phyloP scores from a whole-genome alignment of 2,888 invertebrate species.

The Lasioglossum marginatum region DNA sequence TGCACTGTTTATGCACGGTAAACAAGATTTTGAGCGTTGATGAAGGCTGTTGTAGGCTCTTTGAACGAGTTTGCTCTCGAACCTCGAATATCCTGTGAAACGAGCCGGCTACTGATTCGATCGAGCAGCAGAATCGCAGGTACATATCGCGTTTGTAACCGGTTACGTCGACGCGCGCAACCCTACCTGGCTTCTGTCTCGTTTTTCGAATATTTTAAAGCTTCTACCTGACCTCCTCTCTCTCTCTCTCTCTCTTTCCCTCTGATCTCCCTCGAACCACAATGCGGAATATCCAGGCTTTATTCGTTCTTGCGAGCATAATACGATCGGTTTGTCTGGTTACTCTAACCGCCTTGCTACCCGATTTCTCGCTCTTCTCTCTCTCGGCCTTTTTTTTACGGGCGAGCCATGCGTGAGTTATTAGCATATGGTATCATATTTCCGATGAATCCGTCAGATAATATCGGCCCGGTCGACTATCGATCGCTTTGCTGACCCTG shows the following conservation, averaged over 20 bases:
- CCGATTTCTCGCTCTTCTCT: slow-evolving; percentile 34
- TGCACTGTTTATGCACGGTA: slow-evolving; percentile 20
- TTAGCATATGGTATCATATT: slow-evolving; percentile 82
- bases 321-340: slow-evolving; percentile 73
- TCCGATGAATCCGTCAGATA: slow-evolving; percentile 79
- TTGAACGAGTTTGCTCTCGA: slow-evolving; percentile 75
- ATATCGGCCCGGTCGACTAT: slow-evolving; percentile 61
- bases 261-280: slow-evolving; percentile 32
- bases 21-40: slow-evolving; percentile 53
- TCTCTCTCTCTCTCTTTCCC: slow-evolving; percentile 10
- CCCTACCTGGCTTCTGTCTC: slow-evolving; percentile 64
- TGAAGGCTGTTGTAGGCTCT: slow-evolving; percentile 33
- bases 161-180: slow-evolving; percentile 68
- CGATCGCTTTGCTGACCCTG: slow-evolving; percentile 63
- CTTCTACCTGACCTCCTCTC: slow-evolving; percentile 61
- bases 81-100: slow-evolving; percentile 76
- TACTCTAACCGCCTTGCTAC: slow-evolving; percentile 67
- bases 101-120: slow-evolving; percentile 76
- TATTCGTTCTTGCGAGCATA: slow-evolving; percentile 74
- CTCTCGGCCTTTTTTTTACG: slow-evolving; percentile 42
- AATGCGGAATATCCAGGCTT: slow-evolving; percentile 60
- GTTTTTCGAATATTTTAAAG: slow-evolving; percentile 61
- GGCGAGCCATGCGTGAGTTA: slow-evolving; percentile 79
- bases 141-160: slow-evolving; percentile 61
- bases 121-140: slow-evolving; percentile 76